A percentile compares a stretch with the other conserved stretches of the same genome.
phyloP scores from a whole-genome alignment of 2,888 invertebrate genomes.

The Pseudanteris insignis region DNA sequence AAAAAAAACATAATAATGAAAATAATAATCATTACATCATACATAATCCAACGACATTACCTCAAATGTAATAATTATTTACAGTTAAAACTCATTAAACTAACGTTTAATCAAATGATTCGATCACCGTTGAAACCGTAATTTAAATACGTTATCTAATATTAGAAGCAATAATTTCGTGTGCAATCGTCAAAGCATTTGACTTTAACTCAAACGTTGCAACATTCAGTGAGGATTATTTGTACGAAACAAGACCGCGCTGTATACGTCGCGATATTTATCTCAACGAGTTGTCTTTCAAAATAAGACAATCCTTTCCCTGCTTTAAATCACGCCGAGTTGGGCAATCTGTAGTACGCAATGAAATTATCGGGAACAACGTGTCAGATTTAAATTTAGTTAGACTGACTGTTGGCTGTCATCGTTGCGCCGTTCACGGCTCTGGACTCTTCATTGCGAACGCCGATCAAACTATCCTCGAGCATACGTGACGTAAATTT shows the following conservation, averaged over 20 bases:
- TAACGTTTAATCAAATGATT: too few species aligned
- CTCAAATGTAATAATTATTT: too few species aligned
- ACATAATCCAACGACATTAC: too few species aligned
- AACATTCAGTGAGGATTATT: constrained; percentile 12
- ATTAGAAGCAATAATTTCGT: too few species aligned
- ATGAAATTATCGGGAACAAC: constrained; percentile 31
- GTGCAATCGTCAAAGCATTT: too few species aligned
- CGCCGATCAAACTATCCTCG: constrained; percentile 14
- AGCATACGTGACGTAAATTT: constrained; percentile 45
- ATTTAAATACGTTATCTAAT: too few species aligned
- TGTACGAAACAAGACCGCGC: constrained; percentile 3
- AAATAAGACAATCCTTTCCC: constrained; percentile 5
- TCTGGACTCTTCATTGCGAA: constrained; percentile 7
- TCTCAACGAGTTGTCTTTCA: constrained; percentile 15
- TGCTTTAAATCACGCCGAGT: constrained; percentile 17
- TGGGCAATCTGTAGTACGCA: constrained; percentile 15
- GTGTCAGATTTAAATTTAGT: constrained; percentile 30
- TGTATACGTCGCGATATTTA: constrained; percentile 9
- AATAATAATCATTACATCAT: too few species aligned
- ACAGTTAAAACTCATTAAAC: too few species aligned
- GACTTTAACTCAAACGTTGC: too few species aligned
- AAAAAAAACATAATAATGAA: too few species aligned
- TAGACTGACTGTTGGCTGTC: constrained; percentile 18
- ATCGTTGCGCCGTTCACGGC: constrained; percentile 8
- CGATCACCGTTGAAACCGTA: too few species aligned